phyloP scores from a whole-genome alignment of 1,140 invertebrate genomes.

The Stegodyphus dumicola region DNA sequence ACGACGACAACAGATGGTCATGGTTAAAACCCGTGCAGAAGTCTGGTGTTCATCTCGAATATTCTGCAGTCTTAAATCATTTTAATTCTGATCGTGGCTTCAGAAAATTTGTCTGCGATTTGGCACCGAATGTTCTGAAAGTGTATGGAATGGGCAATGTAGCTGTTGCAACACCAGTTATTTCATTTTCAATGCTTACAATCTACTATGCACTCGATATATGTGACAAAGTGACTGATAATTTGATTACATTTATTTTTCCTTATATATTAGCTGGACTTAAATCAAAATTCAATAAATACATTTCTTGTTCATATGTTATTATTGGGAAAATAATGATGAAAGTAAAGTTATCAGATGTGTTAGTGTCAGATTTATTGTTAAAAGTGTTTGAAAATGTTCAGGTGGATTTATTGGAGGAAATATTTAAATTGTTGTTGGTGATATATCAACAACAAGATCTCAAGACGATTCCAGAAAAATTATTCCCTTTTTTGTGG shows the following conservation, averaged over 20 bases:
- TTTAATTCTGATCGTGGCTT: conserved; percentile 77
- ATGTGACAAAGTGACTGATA: conserved; percentile 73
- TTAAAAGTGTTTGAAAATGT: conserved; percentile 62
- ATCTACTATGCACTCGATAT: conserved; percentile 77
- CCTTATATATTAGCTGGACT: conserved; percentile 78
- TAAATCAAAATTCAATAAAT: conserved; percentile 76
- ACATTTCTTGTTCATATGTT: conserved; percentile 79
- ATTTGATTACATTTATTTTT: conserved; percentile 77
- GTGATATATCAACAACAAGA: conserved; percentile 44
- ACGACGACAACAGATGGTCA: conserved; percentile 77
- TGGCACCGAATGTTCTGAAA: conserved; percentile 76
- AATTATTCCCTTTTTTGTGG: neutral
- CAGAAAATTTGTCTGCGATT: conserved; percentile 79
- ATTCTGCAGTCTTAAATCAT: conserved; percentile 78
- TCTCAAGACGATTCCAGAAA: neutral
- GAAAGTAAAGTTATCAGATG: conserved; percentile 74
- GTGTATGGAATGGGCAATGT: conserved; percentile 73
- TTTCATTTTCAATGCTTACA: conserved; percentile 82
- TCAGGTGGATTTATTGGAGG: neutral
- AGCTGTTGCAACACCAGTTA: conserved; percentile 75
- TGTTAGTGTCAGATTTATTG: conserved; percentile 75
- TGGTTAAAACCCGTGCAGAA: conserved; percentile 82
- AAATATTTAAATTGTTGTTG: conserved; percentile 16
- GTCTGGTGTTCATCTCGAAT: conserved; percentile 77
- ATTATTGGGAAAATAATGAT: conserved; percentile 77